Conservation (phyloP, 2,888 invertebrate genomes). For the Galerucella pusilla region DNA sequence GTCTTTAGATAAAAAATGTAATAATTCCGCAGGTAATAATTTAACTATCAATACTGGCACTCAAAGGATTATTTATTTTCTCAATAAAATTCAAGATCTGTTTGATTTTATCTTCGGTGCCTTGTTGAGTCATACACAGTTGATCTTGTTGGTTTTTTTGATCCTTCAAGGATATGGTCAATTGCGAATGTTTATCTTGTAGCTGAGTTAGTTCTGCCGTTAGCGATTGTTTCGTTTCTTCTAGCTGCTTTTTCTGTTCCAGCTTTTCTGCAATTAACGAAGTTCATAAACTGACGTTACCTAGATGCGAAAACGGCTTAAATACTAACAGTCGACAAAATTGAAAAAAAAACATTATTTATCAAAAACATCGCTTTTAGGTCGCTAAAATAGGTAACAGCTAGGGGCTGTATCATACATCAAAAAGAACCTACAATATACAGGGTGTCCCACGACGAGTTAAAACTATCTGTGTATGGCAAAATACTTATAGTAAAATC, state of each 20-base stretch:
- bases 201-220: constrained; percentile 62
- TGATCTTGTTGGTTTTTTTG: constrained; percentile 61
- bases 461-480: too few relatives aligned
- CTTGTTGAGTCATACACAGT: constrained; percentile 56
- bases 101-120: constrained; percentile 62
- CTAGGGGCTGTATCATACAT: too few relatives aligned
- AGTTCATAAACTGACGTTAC: constrained; percentile 35
- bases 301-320: constrained; percentile 27
- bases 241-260: constrained; percentile 60
- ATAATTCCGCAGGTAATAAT: constrained; percentile 2
- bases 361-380: background rate
- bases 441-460: too few relatives aligned
- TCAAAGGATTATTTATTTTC: constrained; percentile 44
- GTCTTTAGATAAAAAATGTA: too few relatives aligned
- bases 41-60: constrained; percentile 15
- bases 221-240: constrained; percentile 61
- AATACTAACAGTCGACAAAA: background rate
- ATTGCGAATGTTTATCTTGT: constrained; percentile 64
- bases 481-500: too few relatives aligned
- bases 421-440: too few relatives aligned
- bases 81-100: constrained; percentile 61
- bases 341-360: background rate
- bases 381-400: too few relatives aligned
- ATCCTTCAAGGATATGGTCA: constrained; percentile 61
- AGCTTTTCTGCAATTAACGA: constrained; percentile 60